Conservation (phyloP, 1,140 invertebrate species). For the Drosophila varians region DNA sequence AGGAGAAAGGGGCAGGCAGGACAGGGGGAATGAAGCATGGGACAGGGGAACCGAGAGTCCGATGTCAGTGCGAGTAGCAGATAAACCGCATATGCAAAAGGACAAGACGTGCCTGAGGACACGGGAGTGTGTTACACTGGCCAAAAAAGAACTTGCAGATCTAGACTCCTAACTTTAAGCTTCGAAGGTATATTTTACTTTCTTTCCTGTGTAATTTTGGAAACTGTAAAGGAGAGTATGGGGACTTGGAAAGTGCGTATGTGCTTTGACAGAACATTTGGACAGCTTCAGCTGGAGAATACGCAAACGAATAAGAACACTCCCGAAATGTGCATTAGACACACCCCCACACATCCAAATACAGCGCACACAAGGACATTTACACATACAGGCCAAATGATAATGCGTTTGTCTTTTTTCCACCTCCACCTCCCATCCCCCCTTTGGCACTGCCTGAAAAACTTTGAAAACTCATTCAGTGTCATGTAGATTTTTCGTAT, state of each 20-base stretch:
- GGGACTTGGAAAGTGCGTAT: not conserved
- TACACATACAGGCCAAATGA: conserved; percentile 23
- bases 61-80: conserved; percentile 35
- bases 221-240: not conserved
- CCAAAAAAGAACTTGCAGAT: not conserved
- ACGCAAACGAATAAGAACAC: not conserved
- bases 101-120: not conserved
- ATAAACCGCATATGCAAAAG: conserved; percentile 27
- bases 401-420: conserved; percentile 30
- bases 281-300: conserved; percentile 18
- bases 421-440: not conserved
- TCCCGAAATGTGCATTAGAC: conserved; percentile 46
- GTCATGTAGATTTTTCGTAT: conserved; percentile 63
- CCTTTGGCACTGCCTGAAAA: conserved; percentile 16
- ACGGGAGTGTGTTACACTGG: not conserved
- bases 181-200: no score
- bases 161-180: no score
- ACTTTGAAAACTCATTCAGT: conserved; percentile 64
- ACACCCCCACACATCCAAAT: conserved; percentile 3
- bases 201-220: conserved; percentile 5
- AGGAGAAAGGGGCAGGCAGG: not conserved
- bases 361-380: not conserved
- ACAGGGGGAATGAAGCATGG: not conserved
- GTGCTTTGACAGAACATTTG: conserved; percentile 51
- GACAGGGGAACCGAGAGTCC: not conserved